A percentile compares a stretch with the other conserved stretches of the same genome.
These are phyloP conservation scores for Nothoprocta pentlandii DNA, from an alignment of 2,113 vertebrate genomes.

Conservation along the genomic window DNA sequence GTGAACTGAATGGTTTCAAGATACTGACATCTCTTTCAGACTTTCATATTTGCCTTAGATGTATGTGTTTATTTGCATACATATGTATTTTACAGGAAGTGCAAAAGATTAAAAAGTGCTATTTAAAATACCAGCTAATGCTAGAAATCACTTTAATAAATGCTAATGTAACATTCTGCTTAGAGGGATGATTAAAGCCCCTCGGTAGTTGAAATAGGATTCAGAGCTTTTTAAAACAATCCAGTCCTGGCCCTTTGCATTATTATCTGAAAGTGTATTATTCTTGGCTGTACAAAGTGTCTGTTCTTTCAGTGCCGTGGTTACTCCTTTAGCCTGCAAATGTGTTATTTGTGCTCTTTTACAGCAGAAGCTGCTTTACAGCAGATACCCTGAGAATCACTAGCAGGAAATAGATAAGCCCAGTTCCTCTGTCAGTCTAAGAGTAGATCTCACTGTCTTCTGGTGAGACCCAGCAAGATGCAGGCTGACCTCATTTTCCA, in stretches of 20 bases:
- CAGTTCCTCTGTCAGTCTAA: not conserved
- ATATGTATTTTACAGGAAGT: not conserved
- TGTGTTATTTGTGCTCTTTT: not conserved
- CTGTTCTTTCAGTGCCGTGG: not conserved
- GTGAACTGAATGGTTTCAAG: not conserved
- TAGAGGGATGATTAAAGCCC: not conserved
- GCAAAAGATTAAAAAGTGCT: not conserved
- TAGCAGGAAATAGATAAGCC: not conserved
- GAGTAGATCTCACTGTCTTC: not conserved
- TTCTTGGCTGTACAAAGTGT: not conserved
- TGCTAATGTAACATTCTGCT: not conserved
- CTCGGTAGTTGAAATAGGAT: not conserved
- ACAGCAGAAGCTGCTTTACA: not conserved
- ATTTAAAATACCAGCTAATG: not conserved
- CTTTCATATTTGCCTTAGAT: not conserved
- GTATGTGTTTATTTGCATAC: not conserved
- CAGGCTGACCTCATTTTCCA: not conserved
- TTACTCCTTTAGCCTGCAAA: not conserved
- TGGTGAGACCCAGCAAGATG: not conserved
- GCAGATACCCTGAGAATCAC: not conserved
- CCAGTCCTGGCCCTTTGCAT: not conserved
- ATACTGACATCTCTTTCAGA: not conserved
- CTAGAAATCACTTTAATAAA: constrained; percentile 25
- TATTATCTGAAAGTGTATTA: not conserved
- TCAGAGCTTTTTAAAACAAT: not conserved